phyloP scores from a whole-genome alignment of 2,797 vertebrate genomes.

The Rhinatrema bivittatum region DNA sequence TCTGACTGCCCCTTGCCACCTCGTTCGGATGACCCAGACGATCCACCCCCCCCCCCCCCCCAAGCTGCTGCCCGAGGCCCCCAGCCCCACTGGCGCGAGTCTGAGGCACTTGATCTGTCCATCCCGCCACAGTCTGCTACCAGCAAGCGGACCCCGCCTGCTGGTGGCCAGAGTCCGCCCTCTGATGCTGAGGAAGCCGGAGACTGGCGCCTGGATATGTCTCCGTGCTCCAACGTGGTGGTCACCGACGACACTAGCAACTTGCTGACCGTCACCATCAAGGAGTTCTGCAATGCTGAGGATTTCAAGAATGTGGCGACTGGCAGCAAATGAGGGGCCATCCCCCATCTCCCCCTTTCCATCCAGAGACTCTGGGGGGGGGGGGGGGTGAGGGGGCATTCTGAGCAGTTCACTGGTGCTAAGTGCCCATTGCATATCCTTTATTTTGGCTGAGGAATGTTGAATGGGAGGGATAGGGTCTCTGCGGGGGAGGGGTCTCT shows the following conservation, averaged over 20 bases:
- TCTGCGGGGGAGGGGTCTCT: slow-evolving; percentile 17
- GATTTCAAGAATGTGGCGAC: slow-evolving; percentile 67
- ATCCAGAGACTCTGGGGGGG: too few relatives aligned
- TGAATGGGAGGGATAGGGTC: slow-evolving; percentile 17
- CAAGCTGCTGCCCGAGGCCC: slow-evolving; percentile 59
- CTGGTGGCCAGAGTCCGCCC: slow-evolving; percentile 26
- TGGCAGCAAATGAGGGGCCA: slow-evolving; percentile 9
- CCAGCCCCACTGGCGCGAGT: slow-evolving; percentile 55
- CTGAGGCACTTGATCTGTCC: slow-evolving; percentile 61
- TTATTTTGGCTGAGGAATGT: neutral
- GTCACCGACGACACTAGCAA: slow-evolving; percentile 97
- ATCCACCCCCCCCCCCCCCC: slow-evolving; percentile 63
- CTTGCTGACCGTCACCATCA: slow-evolving; percentile 95
- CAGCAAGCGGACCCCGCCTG: slow-evolving; percentile 41
- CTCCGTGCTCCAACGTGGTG: slow-evolving; percentile 87
- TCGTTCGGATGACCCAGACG: slow-evolving; percentile 58
- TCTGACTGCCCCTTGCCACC: slow-evolving; percentile 61
- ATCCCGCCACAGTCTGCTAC: slow-evolving; percentile 50
- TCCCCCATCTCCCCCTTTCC: neutral
- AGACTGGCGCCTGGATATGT: slow-evolving; percentile 88
- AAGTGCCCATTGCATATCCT: too few relatives aligned
- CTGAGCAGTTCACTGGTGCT: slow-evolving; percentile 23
- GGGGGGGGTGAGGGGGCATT: too few relatives aligned
- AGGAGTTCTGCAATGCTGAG: slow-evolving; percentile 84
- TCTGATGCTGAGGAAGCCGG: slow-evolving; percentile 65